Evolutionary conservation across 1,140 invertebrate species (phyloP), one percentile per base, ranked within the genome.

Genomic region (Trigoniulus corallinus): DNA sequence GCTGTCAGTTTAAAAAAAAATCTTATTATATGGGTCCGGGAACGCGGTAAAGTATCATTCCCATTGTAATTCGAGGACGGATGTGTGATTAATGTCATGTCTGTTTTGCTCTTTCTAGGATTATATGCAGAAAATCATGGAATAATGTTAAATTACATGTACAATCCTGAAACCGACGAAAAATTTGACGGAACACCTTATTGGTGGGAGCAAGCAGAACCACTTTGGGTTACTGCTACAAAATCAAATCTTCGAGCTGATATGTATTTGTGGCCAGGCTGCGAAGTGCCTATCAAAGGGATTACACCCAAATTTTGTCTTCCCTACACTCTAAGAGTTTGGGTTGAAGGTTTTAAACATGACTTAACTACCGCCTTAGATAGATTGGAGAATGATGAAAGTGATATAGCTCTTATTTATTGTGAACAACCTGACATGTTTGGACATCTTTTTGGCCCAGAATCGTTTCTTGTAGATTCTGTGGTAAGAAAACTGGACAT

Each of bases 101-200:
- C 45, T 39, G 12, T 27, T 48, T 42, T 27, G 15, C 29, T 51
- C n/a, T n/a, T n/a, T n/a, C n/a, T 40, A 64, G 64, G 64, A 18
- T 53, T 65, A 4, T 57, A 64, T 50, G 47, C 53, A 3, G 58
- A 64, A 51, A 53, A 42, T 49, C 63, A 66, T 48, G 64, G 63
- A 10, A 59, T 66, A 45, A 56, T 60, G n/a, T 59, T 58, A 15
- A 72, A 72, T 50, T 65, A 61, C 51, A 69, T 72, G 62, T 69
- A 67, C 53, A 64, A 71, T 53, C 46, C 58, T 10, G 49, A 53
- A 13, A 42, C 45, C 18, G 51, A 58, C 25, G 56, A 65, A 20
- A 46, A 56, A 0, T 66, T 56, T 12, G 55, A 58, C 41, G 57
- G 55, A n/a, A 51, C 58, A 18, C 57, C 61, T 25, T 54, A 45